phyloP scores from a whole-genome alignment of 2,797 vertebrate genomes.

The Lagothrix lagotricha region DNA sequence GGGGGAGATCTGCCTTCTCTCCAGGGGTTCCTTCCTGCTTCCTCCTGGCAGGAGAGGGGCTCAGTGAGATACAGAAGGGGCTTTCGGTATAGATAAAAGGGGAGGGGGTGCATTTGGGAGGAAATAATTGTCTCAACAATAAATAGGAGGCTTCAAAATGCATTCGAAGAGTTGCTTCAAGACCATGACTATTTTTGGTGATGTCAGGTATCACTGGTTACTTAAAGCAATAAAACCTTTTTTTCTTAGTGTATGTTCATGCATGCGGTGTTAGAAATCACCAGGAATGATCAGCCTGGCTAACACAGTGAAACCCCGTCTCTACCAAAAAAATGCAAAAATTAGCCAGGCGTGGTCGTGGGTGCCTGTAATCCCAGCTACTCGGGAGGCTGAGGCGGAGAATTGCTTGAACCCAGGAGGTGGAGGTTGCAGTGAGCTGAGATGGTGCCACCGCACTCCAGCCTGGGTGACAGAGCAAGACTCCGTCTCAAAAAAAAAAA shows the following conservation, averaged over 20 bases:
- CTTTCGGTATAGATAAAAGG: neutral
- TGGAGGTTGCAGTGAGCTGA: too few species aligned
- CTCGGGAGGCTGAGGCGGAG: too few species aligned
- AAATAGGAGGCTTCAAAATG: neutral
- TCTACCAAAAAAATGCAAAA: too few species aligned
- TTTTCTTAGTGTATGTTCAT: neutral
- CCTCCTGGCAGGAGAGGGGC: too few species aligned
- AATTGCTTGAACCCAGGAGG: too few species aligned
- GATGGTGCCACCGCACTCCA: too few species aligned
- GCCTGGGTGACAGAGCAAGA: too few species aligned
- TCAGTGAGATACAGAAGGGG: neutral
- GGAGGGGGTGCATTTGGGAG: neutral
- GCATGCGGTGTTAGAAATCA: neutral
- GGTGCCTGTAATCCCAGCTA: too few species aligned
- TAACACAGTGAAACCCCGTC: too few species aligned
- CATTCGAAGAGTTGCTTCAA: neutral
- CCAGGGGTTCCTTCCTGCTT: neutral
- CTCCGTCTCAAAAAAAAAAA: too few species aligned
- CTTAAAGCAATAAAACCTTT: neutral
- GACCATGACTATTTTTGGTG: neutral
- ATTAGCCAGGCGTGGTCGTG: too few species aligned
- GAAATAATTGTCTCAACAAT: neutral
- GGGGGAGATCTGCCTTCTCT: neutral
- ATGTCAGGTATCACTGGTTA: neutral
- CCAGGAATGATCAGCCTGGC: neutral